Conservation (phyloP, 2,888 invertebrate species). For the Orthosia cruda region DNA sequence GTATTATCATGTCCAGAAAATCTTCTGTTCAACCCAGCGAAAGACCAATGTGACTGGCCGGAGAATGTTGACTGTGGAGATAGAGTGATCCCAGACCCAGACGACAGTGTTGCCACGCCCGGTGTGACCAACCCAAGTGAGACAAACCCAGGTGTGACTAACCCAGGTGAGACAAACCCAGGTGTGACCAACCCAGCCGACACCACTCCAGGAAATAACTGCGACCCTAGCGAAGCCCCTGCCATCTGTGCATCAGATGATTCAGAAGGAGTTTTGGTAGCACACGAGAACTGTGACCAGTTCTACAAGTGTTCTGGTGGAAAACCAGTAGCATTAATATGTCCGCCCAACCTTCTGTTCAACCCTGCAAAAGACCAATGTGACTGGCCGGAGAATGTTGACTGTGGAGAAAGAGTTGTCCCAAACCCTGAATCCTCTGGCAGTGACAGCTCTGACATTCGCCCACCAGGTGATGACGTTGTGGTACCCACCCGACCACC, state of each 20-base stretch:
- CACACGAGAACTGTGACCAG: conserved; percentile 76
- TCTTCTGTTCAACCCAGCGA: conserved; percentile 68
- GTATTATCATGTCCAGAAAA: conserved; percentile 58
- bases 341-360: conserved; percentile 67
- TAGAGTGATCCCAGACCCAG: conserved; percentile 55
- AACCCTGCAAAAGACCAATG: conserved; percentile 70
- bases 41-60: conserved; percentile 75
- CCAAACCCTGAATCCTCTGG: conserved; percentile 39
- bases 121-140: not conserved
- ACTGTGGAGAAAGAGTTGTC: conserved; percentile 69
- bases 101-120: not conserved
- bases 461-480: conserved; percentile 23
- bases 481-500: conserved; percentile 29
- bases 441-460: conserved; percentile 15
- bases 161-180: not conserved
- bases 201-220: conserved; percentile 53
- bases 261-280: conserved; percentile 72
- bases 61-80: conserved; percentile 74
- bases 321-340: conserved; percentile 64
- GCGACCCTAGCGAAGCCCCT: conserved; percentile 72
- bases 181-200: conserved; percentile 8
- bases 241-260: conserved; percentile 70
- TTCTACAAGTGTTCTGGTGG: conserved; percentile 74
- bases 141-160: conserved; percentile 3
- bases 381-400: conserved; percentile 71